Conservation (phyloP, 2,113 vertebrate species). For the Chloroceryle aenea region DNA sequence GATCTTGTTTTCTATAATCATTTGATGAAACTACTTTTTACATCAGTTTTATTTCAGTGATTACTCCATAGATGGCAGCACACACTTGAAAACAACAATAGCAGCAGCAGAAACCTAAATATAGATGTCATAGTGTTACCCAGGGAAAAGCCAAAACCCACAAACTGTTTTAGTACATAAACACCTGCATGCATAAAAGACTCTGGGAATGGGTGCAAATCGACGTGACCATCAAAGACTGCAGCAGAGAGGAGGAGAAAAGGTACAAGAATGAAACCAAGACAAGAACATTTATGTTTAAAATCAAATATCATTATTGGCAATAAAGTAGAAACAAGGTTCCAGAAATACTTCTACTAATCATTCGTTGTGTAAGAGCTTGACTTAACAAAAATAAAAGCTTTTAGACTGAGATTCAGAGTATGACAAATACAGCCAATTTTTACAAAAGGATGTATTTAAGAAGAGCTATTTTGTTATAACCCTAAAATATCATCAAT, state of each 20-base stretch:
- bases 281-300: neutral
- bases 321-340: neutral
- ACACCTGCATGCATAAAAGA: neutral
- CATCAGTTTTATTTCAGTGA: neutral
- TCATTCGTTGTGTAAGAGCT: neutral
- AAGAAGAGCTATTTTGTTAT: neutral
- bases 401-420: neutral
- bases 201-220: neutral
- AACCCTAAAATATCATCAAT: neutral
- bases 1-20: neutral
- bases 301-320: neutral
- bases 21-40: neutral
- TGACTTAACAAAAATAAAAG: neutral
- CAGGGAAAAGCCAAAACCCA: neutral
- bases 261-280: neutral
- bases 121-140: neutral
- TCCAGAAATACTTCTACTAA: conserved; percentile 30
- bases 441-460: neutral
- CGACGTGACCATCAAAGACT: neutral
- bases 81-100: neutral
- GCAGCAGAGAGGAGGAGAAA: neutral
- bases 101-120: neutral
- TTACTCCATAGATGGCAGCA: conserved; percentile 53
- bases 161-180: neutral
- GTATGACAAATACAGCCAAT: neutral